These are phyloP conservation scores for Tympanoctomys barrerae DNA, from an alignment of 2,797 vertebrate species.

Conservation along the genomic window DNA sequence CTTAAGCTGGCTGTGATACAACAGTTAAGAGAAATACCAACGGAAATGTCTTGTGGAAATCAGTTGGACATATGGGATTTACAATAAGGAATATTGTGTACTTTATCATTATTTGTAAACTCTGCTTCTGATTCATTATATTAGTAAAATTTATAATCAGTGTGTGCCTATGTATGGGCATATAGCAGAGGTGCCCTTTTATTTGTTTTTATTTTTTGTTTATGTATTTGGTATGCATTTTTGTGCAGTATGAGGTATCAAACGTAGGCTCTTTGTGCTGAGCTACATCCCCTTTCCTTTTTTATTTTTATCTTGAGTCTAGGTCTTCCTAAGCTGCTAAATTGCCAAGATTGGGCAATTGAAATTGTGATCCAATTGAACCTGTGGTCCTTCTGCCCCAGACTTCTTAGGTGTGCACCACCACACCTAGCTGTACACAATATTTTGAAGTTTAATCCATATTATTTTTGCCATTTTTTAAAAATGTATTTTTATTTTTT, in stretches of 20 bases:
- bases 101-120: constrained; percentile 16
- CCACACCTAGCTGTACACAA: neutral
- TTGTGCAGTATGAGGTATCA: neutral
- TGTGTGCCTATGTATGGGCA: no score
- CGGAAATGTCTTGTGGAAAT: neutral
- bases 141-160: neutral
- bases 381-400: neutral
- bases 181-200: no score
- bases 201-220: neutral
- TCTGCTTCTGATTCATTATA: neutral
- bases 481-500: no score
- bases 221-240: neutral
- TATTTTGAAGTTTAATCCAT: neutral
- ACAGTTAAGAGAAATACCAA: neutral
- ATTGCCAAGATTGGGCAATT: neutral
- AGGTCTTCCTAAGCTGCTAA: neutral
- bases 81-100: neutral
- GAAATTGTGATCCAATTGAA: no score
- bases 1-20: neutral
- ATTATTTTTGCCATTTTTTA: neutral
- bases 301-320: neutral
- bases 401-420: neutral
- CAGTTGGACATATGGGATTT: neutral
- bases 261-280: neutral
- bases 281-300: neutral